Evolutionary conservation across 2,113 vertebrate species (phyloP).

Genomic region (Centrocercus urophasianus): DNA sequence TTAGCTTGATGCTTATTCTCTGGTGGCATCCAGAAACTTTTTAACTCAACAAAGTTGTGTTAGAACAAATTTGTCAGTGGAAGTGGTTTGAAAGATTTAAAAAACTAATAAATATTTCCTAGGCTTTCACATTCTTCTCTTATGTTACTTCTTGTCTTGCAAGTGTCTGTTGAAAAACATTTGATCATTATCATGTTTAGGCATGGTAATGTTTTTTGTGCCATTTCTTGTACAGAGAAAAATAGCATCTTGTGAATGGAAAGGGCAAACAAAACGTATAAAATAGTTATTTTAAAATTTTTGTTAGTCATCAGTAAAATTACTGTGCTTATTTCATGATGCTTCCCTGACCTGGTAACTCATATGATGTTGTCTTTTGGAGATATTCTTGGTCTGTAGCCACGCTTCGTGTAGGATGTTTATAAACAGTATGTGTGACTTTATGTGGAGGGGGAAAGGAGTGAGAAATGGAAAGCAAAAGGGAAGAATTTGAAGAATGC

Average conservation of each 20-base stretch:
- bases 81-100: not conserved
- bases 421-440: not conserved
- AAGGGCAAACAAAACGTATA: not conserved
- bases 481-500: not conserved
- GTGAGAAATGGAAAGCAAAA: not conserved
- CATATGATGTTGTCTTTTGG: not conserved
- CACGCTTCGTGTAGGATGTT: accelerated
- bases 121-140: not conserved
- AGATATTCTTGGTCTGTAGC: not conserved
- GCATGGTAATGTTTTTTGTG: not conserved
- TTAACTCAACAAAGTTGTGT: not conserved
- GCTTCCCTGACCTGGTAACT: not conserved
- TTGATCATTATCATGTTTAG: not conserved
- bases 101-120: not conserved
- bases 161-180: not conserved
- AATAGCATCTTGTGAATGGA: not conserved
- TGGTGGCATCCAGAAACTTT: not conserved
- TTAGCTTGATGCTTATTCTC: not conserved
- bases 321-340: not conserved
- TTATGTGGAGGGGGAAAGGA: not conserved
- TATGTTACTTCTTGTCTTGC: not conserved
- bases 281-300: not conserved
- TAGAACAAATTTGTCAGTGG: not conserved
- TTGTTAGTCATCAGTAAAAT: not conserved
- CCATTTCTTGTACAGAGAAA: not conserved